Evolutionary conservation across 2,113 vertebrate species (phyloP), one percentile per base, ranked within the genome.

Genomic region (Columba janthina): DNA sequence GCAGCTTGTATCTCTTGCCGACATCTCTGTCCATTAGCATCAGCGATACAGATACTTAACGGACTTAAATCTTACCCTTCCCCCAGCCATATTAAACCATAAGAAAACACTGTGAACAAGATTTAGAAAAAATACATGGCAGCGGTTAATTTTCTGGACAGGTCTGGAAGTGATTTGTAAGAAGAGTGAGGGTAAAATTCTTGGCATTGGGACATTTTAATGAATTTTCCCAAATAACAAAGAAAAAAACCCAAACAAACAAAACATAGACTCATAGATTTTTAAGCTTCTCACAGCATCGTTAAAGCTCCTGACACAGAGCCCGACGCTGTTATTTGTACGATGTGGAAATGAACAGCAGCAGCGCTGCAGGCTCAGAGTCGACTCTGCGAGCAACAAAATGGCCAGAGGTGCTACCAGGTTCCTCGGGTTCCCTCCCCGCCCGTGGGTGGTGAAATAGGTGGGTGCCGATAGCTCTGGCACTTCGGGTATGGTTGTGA

Each of bases 271-370:
- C 86, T 82, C 12, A 22, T 88, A 83, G 89, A 92, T 56, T 74
- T 69, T 46, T 50, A 91, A 96, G 92, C 95, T 96, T 50, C 81
- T 96, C 86, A 34, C 79, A 96, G 95, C 94, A 94, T 88, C 94
- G 69, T 87, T 40, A 82, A 86, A 87, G 90, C 94, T 95, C 84
- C 90, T 91, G 94, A 82, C 92, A 96, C 75, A 46, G 95, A 95
- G 90, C 90, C 81, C 86, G 70, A 24, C 0, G 32, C 86, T 89
- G 62, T 95, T 46, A 54, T 97, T 95, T 96, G 94, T 93, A 32
- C 56, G 85, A 93, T 67, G 93, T 93, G 95, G 95, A 97, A 96
- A 97, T 94, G 75, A 97, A 90, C 90, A 97, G 89, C 94, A 97
- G 89, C 94, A 80, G 89, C 1, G 69, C 93, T 96, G 90, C 93